Percentiles rank a stretch among this genome's conserved stretches.
These are phyloP conservation scores for Pseudorectes ferrugineus DNA, from an alignment of 2,113 vertebrate genomes.

Conservation along the genomic window DNA sequence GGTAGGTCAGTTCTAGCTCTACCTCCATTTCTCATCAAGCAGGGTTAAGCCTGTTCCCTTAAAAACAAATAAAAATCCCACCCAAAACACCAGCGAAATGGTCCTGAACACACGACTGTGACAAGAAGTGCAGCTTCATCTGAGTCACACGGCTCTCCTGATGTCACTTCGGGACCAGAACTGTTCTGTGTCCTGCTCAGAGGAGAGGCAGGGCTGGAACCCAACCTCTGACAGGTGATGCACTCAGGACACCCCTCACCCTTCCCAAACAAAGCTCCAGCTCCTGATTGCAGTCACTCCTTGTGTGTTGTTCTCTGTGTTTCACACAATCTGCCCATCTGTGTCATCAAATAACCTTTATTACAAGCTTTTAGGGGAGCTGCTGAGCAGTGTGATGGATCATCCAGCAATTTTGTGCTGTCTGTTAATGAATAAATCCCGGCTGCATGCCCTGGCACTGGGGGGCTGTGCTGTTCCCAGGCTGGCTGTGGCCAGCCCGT, in stretches of 20 bases:
- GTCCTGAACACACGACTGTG: neutral
- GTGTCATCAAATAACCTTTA: neutral
- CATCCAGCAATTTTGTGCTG: neutral
- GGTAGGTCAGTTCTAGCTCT: neutral
- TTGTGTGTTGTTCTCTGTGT: accelerated
- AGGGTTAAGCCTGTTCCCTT: neutral
- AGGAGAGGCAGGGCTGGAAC: neutral
- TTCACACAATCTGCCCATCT: neutral
- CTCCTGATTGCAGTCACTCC: accelerated
- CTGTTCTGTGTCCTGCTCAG: neutral
- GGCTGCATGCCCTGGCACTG: neutral
- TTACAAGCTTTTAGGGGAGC: neutral
- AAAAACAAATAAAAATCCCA: neutral
- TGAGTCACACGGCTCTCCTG: neutral
- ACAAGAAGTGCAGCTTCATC: neutral
- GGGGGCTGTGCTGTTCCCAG: neutral
- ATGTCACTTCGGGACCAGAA: neutral
- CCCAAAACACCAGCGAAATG: neutral
- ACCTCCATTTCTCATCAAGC: neutral
- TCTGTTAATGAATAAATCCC: neutral
- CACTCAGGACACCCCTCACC: neutral
- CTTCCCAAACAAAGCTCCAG: neutral
- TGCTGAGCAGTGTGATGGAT: neutral
- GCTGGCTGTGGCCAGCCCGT: neutral
- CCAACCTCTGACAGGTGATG: accelerated